Conservation (phyloP, 2,888 invertebrate species). For the Bimastos eiseni region DNA sequence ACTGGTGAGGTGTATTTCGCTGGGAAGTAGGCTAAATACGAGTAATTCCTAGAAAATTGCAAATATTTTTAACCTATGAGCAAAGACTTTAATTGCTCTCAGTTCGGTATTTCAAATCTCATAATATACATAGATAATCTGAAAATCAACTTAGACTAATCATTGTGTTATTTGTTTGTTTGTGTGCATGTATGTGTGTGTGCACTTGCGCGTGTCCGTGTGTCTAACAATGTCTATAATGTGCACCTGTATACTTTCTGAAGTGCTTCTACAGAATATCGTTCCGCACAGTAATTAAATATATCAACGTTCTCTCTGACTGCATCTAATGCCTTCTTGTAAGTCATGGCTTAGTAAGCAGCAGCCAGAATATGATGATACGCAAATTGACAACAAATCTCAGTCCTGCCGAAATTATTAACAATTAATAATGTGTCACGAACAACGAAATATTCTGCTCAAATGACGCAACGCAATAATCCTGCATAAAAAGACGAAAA, state of each 20-base stretch:
- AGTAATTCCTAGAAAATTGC: too few relatives aligned
- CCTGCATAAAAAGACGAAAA: not conserved
- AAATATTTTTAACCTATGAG: too few relatives aligned
- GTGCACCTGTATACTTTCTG: not conserved
- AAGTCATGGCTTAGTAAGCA: not conserved
- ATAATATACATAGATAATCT: too few relatives aligned
- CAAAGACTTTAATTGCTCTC: too few relatives aligned
- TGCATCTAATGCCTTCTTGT: not conserved
- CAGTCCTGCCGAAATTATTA: slow-evolving; percentile 13
- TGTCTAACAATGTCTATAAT: not conserved
- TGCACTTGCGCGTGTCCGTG: not conserved
- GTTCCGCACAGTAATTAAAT: not conserved
- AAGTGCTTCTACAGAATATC: not conserved
- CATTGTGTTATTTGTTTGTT: too few relatives aligned
- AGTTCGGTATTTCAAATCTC: too few relatives aligned
- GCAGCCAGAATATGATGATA: not conserved
- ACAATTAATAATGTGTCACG: not conserved
- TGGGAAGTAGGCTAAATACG: too few relatives aligned
- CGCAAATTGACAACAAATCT: not conserved
- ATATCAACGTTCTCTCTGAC: not conserved
- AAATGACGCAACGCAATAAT: not conserved
- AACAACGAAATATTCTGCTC: not conserved
- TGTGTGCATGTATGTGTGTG: too few relatives aligned
- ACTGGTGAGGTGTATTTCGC: not conserved
- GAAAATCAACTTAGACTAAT: too few relatives aligned